Evolutionary conservation across 2,888 invertebrate genomes (phyloP).

Genomic region (Thymelicus acteon): DNA sequence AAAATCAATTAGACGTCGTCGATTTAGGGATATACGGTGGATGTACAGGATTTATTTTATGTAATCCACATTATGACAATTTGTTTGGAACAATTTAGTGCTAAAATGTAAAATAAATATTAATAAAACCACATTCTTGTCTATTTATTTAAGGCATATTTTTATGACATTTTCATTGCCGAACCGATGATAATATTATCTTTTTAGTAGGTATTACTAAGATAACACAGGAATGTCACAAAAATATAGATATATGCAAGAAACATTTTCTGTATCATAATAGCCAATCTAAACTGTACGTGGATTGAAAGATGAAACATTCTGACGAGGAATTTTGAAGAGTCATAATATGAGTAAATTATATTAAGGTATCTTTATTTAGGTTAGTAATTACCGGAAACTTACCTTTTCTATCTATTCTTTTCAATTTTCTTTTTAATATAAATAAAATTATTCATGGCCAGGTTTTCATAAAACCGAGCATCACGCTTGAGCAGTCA

Average conservation of each 20-base stretch:
- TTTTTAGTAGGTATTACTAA: too few relatives aligned
- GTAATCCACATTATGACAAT: background rate
- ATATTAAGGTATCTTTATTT: too few relatives aligned
- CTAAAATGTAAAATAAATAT: background rate
- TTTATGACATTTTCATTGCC: too few relatives aligned
- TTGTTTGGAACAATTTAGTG: background rate
- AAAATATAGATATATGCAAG: too few relatives aligned
- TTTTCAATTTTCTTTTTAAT: constrained; percentile 66
- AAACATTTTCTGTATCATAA: too few relatives aligned
- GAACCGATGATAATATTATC: too few relatives aligned
- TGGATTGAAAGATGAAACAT: too few relatives aligned
- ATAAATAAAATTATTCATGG: constrained; percentile 75
- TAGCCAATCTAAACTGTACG: too few relatives aligned
- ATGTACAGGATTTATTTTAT: constrained; percentile 30
- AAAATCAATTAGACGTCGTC: constrained; percentile 72
- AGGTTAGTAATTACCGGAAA: too few relatives aligned
- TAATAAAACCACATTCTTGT: background rate
- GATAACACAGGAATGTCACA: too few relatives aligned
- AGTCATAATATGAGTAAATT: background rate
- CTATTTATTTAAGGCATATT: too few relatives aligned
- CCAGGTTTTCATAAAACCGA: constrained; percentile 74
- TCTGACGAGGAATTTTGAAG: too few relatives aligned
- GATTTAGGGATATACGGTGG: constrained; percentile 50
- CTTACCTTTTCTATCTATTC: background rate
- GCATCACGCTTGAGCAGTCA: constrained; percentile 78